Evolutionary conservation across 2,113 vertebrate genomes (phyloP).

Genomic region (Melanotaenia duboulayi): DNA sequence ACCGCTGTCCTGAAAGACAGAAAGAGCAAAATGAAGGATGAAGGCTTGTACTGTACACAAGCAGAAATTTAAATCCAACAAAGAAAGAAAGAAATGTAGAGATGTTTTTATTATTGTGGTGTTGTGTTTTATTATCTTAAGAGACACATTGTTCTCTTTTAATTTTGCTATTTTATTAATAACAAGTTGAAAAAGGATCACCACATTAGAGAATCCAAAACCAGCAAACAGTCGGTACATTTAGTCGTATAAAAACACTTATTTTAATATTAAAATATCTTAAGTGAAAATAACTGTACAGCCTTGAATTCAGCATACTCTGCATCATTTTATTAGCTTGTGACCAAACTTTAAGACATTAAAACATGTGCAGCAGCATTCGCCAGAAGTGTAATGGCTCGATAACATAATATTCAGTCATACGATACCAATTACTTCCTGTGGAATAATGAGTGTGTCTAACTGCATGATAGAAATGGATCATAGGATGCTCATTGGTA

Average conservation of each 20-base stretch:
- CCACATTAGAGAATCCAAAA: too few species aligned
- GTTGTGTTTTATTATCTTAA: too few species aligned
- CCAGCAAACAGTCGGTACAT: too few species aligned
- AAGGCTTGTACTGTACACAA: not conserved
- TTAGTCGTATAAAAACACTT: too few species aligned
- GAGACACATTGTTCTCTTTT: too few species aligned
- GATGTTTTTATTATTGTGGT: too few species aligned
- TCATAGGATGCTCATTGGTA: slow-evolving; percentile 31
- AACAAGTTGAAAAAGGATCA: too few species aligned
- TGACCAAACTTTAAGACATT: slow-evolving; percentile 33
- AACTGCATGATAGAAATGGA: slow-evolving; percentile 51
- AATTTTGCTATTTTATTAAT: too few species aligned
- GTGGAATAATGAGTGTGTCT: slow-evolving; percentile 58
- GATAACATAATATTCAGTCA: slow-evolving; percentile 59
- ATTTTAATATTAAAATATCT: not conserved
- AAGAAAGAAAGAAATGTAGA: too few species aligned
- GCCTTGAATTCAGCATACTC: not conserved
- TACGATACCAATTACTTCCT: slow-evolving; percentile 50
- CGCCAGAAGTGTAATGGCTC: slow-evolving; percentile 53
- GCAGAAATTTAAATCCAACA: too few species aligned
- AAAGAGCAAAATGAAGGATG: not conserved
- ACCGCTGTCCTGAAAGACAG: slow-evolving; percentile 87
- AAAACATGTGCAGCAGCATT: slow-evolving; percentile 42
- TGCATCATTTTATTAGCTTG: slow-evolving; percentile 36
- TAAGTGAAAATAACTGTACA: not conserved